Conservation (phyloP, 2,888 invertebrate genomes). For the Drosophila kuntzei region DNA sequence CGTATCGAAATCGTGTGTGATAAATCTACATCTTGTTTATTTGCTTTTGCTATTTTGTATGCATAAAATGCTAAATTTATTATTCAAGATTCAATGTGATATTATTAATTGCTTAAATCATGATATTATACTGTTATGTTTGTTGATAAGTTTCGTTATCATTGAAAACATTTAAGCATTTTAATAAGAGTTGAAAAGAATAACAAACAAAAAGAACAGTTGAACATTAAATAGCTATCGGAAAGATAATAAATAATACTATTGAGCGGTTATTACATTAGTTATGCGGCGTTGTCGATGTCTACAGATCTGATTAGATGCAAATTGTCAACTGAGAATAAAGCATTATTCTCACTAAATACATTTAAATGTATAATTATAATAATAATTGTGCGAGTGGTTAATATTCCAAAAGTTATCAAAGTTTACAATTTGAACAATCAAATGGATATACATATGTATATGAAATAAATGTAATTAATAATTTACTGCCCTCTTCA, state of each 20-base stretch:
- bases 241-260: no score
- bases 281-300: neutral
- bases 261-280: neutral
- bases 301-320: constrained; percentile 8
- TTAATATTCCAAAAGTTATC: neutral
- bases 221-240: neutral
- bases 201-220: neutral
- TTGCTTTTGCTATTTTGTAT: neutral
- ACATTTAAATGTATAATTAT: neutral
- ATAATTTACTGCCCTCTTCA: constrained; percentile 74
- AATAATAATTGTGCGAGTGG: neutral
- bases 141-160: neutral
- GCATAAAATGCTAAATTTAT: neutral
- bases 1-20: constrained; percentile 24
- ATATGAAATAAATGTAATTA: constrained; percentile 60
- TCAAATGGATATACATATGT: constrained; percentile 2
- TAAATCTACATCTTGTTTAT: constrained; percentile 17
- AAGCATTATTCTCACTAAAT: neutral
- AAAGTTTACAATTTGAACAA: neutral
- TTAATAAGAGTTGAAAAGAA: neutral
- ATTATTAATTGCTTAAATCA: neutral
- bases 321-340: neutral
- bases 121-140: neutral
- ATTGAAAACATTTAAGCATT: no score
- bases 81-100: neutral